Evolutionary conservation across 2,888 invertebrate genomes (phyloP), one percentile per base, ranked within the genome.

Genomic region (Harmothoe impar): DNA sequence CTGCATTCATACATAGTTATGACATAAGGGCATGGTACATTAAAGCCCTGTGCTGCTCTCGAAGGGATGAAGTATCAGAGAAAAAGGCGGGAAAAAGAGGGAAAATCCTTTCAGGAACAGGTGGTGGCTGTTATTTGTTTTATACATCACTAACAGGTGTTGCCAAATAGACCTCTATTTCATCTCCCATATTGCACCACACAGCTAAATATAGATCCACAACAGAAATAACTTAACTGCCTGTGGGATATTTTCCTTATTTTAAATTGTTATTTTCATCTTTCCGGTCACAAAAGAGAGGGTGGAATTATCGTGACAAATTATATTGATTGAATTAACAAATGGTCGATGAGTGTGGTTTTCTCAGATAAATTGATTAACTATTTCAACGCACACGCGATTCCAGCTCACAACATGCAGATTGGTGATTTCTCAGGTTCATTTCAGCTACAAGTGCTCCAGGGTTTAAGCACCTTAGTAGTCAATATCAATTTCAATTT

Each of bases 271-370:
- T 62, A 20, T 62, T 62, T 62, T n/a, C 62, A 62, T n/a, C 15
- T n/a, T 62, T 62, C 62, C 15, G 62, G 43, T 15, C 3, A 20
- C 20, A 62, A 62, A 20, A 62, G 62, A 5, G 62, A 62, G 15
- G 20, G 62, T 62, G n/a, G 62, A 62, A 62, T n/a, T 62, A 62
- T n/a, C 62, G 43, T 62, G 23, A n/a, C 62, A 62, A n/a, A n/a
- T 62, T 20, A 62, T 20, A 62, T 62, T 62, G 62, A 20, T 62
- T n/a, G n/a, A 62, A 62, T 62, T n/a, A 62, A 62, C 62, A 62
- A 62, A 20, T 20, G 62, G 62, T n/a, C 62, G n/a, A n/a, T 62
- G 62, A n/a, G 23, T 62, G 62, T 3, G n/a, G 20, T 62, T 62
- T 62, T 62, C 20, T 62, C 23, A 62, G 62, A 20, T n/a, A n/a